These are phyloP conservation scores for Megaceryle maxima DNA, from an alignment of 2,113 vertebrate genomes.

Conservation along the genomic window DNA sequence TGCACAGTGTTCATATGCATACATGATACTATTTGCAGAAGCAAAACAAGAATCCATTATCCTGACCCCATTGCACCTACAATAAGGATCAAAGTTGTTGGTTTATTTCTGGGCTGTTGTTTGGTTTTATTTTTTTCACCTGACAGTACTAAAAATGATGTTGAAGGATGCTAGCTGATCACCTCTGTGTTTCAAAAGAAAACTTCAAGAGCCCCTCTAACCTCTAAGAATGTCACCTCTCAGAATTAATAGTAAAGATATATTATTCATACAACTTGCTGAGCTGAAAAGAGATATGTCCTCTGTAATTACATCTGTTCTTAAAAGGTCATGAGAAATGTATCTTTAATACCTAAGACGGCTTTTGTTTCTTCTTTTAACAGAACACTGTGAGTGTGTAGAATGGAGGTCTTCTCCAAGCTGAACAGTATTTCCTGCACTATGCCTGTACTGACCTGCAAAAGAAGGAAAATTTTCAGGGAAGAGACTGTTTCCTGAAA, in stretches of 20 bases:
- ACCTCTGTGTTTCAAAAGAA: background rate
- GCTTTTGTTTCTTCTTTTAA: background rate
- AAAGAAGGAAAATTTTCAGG: background rate
- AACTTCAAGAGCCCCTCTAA: background rate
- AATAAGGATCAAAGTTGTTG: background rate
- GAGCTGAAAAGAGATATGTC: background rate
- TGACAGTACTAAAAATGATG: background rate
- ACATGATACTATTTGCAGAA: background rate
- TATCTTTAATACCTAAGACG: background rate
- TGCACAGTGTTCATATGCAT: background rate
- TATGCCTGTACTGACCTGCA: background rate
- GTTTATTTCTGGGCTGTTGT: background rate
- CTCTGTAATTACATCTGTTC: background rate
- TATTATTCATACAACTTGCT: background rate
- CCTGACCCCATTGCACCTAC: background rate
- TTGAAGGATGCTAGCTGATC: background rate
- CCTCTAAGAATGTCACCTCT: background rate
- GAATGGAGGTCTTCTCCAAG: background rate
- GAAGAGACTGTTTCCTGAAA: background rate
- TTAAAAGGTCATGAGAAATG: background rate
- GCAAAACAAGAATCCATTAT: background rate
- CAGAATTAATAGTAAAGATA: background rate
- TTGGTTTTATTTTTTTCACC: background rate
- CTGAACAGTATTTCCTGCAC: background rate
- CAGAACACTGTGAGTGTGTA: background rate